Conservation (phyloP, 2,888 invertebrate genomes). For the Venusia cambrica region DNA sequence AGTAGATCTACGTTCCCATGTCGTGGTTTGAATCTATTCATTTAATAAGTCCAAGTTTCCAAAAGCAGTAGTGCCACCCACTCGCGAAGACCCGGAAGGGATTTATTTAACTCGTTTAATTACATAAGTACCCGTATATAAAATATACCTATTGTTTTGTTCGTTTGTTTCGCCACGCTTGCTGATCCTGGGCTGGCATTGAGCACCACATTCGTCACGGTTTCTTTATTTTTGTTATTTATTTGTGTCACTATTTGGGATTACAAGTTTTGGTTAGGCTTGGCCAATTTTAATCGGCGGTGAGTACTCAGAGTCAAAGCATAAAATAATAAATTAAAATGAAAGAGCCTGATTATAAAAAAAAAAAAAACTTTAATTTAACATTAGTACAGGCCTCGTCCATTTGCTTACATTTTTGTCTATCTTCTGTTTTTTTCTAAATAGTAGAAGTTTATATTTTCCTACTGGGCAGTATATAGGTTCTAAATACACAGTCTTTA, state of each 20-base stretch:
- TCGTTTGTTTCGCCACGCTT: slow-evolving; percentile 33
- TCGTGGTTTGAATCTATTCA: slow-evolving; percentile 11
- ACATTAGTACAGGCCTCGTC: too few relatives aligned
- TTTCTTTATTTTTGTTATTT: slow-evolving; percentile 34
- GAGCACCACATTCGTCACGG: slow-evolving; percentile 43
- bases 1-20: too few relatives aligned
- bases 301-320: not conserved
- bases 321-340: too few relatives aligned
- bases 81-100: slow-evolving; percentile 52
- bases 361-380: too few relatives aligned
- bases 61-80: slow-evolving; percentile 56
- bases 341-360: too few relatives aligned
- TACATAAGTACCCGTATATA: slow-evolving; percentile 25
- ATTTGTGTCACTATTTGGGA: slow-evolving; percentile 28
- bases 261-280: slow-evolving; percentile 34
- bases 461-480: too few relatives aligned
- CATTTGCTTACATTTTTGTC: too few relatives aligned
- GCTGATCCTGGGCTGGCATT: slow-evolving; percentile 39
- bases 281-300: slow-evolving; percentile 23
- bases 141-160: slow-evolving; percentile 33
- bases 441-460: too few relatives aligned
- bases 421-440: too few relatives aligned
- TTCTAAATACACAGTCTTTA: too few relatives aligned
- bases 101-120: slow-evolving; percentile 37
- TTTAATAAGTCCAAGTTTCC: slow-evolving; percentile 49